These are phyloP conservation scores for Chloropsis cyanopogon DNA, from an alignment of 2,113 vertebrate species.

Conservation along the genomic window DNA sequence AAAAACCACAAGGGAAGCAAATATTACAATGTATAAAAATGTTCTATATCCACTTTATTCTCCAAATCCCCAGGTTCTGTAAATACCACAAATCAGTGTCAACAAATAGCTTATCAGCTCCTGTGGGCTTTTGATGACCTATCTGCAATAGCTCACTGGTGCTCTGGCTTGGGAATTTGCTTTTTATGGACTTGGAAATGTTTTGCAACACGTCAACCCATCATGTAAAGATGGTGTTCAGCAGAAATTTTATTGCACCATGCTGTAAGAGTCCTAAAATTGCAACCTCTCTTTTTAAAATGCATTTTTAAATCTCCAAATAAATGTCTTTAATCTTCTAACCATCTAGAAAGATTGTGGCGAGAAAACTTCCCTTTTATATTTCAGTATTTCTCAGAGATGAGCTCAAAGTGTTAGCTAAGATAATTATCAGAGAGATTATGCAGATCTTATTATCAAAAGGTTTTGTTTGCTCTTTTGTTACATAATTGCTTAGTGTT, in stretches of 20 bases:
- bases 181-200: not conserved
- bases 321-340: conserved; percentile 58
- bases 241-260: not conserved
- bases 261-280: not conserved
- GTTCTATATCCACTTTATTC: not conserved
- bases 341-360: conserved; percentile 29
- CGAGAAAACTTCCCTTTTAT: conserved; percentile 34
- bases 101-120: not conserved
- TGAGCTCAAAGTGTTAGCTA: conserved; percentile 29
- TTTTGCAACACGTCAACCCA: not conserved
- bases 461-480: conserved; percentile 37
- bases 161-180: not conserved
- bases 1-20: not conserved
- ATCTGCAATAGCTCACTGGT: not conserved
- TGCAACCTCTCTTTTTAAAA: not conserved
- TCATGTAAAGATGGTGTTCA: not conserved
- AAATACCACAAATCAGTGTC: not conserved
- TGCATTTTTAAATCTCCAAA: not conserved
- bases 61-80: not conserved
- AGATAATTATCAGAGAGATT: conserved; percentile 63
- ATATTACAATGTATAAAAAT: not conserved
- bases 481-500: conserved; percentile 21
- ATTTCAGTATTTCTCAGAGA: conserved; percentile 37
- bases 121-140: not conserved
- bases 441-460: conserved; percentile 50